phyloP scores from a whole-genome alignment of 2,797 vertebrate genomes.

The Syncerus caffer region DNA sequence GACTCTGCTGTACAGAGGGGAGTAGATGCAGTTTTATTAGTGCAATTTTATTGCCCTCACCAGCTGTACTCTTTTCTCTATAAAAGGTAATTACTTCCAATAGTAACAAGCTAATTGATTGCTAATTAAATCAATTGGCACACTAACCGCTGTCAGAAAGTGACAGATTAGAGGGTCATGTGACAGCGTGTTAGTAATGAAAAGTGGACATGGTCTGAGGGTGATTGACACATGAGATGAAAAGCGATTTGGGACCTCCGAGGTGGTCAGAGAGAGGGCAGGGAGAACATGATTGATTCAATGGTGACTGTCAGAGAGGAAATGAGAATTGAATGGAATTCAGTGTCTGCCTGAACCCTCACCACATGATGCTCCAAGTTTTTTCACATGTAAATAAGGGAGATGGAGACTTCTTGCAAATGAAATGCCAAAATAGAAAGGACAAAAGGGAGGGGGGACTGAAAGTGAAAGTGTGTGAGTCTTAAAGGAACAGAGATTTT shows the following conservation, averaged over 20 bases:
- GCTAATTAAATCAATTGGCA: constrained; percentile 99
- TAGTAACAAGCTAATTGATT: constrained; percentile 99
- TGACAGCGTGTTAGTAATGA: constrained; percentile 86
- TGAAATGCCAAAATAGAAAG: constrained; percentile 80
- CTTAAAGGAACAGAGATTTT: constrained; percentile 55
- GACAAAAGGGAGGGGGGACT: constrained; percentile 60
- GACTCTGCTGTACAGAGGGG: constrained; percentile 82
- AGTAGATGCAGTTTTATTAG: constrained; percentile 93
- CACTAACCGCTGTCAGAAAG: constrained; percentile 92
- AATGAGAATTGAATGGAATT: constrained; percentile 93
- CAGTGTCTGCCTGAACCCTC: constrained; percentile 87
- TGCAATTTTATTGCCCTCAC: constrained; percentile 94
- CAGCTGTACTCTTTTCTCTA: constrained; percentile 97
- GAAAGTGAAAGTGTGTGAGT: constrained; percentile 63
- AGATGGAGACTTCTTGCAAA: constrained; percentile 84
- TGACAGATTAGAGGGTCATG: constrained; percentile 94
- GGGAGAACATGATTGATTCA: constrained; percentile 91
- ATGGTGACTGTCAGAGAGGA: constrained; percentile 89
- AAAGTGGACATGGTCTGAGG: constrained; percentile 88
- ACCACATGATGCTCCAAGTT: constrained; percentile 88
- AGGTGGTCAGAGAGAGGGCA: constrained; percentile 87
- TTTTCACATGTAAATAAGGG: constrained; percentile 97
- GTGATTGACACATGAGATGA: constrained; percentile 87
- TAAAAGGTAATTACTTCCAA: constrained; percentile 99
- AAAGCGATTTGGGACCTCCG: constrained; percentile 87